Conservation (phyloP, 2,888 invertebrate species). For the Polydrusus tereticollis region DNA sequence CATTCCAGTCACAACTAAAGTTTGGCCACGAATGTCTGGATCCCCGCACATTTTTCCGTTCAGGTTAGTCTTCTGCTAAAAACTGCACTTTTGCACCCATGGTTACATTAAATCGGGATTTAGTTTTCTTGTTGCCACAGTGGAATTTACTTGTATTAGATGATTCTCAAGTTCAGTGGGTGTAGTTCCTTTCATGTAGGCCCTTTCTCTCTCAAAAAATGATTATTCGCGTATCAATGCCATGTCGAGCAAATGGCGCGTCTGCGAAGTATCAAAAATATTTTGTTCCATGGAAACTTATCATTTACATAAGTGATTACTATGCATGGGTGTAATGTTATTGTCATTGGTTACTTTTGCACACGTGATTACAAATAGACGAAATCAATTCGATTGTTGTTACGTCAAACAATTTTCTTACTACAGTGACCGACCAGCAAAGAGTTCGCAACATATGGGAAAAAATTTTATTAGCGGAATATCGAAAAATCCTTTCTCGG, state of each 20-base stretch:
- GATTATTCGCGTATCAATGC: slow-evolving; percentile 66
- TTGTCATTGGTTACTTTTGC: too few species aligned
- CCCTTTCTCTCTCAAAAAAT: slow-evolving; percentile 60
- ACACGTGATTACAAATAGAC: too few species aligned
- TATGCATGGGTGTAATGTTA: too few species aligned
- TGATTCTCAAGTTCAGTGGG: slow-evolving; percentile 5
- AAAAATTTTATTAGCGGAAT: too few species aligned
- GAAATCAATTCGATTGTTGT: too few species aligned
- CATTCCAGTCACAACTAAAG: slow-evolving; percentile 86
- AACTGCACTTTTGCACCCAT: slow-evolving; percentile 57
- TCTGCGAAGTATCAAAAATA: too few species aligned
- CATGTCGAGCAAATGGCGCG: slow-evolving; percentile 69
- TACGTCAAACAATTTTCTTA: too few species aligned
- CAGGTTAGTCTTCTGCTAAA: slow-evolving; percentile 50
- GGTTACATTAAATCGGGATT: slow-evolving; percentile 52
- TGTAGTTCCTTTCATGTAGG: slow-evolving; percentile 55
- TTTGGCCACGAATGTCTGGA: slow-evolving; percentile 64
- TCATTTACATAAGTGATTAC: too few species aligned
- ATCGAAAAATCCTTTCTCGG: too few species aligned
- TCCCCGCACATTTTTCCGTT: slow-evolving; percentile 63
- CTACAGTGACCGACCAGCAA: too few species aligned
- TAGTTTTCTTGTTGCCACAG: slow-evolving; percentile 48
- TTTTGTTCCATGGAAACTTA: too few species aligned
- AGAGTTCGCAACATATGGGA: too few species aligned
- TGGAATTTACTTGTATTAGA: slow-evolving; percentile 50